Base-by-base conservation (phyloP, 92 coral and sea anemone species). In the Chrysogorgia sp. region DNA sequence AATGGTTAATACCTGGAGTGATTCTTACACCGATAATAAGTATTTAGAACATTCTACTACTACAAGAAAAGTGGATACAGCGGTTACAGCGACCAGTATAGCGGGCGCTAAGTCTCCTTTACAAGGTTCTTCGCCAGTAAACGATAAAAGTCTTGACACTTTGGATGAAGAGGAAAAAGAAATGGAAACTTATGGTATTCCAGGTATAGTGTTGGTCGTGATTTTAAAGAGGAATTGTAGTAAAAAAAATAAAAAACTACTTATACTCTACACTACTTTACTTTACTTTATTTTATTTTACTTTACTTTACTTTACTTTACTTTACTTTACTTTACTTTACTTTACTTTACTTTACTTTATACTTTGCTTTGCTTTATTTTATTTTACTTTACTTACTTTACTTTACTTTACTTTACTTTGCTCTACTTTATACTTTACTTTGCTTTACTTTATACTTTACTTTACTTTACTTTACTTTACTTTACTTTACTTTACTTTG, bases 261-360 rank as follows among this genome's bases (percentile, higher is more conserved):
- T 37, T 37, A 20, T 21, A 2, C 47, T 9, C 1, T 0, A 12
- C 34, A 0, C 20, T 2, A 71, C 26, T 41, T 63, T 71, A 71
- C 45, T 71, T 63, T 71, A 28, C 45, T 49, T 34, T 50, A 71
- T 70, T 70, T 63, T 2, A 70, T 24, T 47, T 63, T 47, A 70
- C 10, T 47, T 3, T 70, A 25, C 12, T 48, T 30, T 48, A 25
- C 23, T 23, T 63, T 24, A 24, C 15, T 48, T 63, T 21, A 24
- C 12, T 26, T 31, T 41, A 23, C 41, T 47, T 62, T 70, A 47
- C 15, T 70, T 32, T 10, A 25, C 43, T 70, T 15, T 25, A 47
- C 4, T 70, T 19, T 21, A 25, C 12, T 70, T 31, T 37, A 70
- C 14, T 47, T 62, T 70, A 23, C 24, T 47, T 62, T 70, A 43